Evolutionary conservation across 1,140 invertebrate species (phyloP).

Genomic region (Prorops nasuta): DNA sequence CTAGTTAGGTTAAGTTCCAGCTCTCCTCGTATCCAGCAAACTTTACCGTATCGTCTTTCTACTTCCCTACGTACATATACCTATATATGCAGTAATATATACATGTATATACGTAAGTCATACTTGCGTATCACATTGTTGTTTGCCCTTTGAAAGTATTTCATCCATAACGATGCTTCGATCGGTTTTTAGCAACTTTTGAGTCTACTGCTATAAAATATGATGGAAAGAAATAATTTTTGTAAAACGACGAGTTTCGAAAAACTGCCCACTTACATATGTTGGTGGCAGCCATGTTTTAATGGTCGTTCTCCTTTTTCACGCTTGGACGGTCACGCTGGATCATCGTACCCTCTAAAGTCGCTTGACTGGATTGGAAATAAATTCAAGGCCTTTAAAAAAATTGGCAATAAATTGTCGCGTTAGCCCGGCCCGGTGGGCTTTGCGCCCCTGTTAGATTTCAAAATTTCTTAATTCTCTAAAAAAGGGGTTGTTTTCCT

Average conservation of each 20-base stretch:
- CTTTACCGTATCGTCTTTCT: slow-evolving; percentile 31
- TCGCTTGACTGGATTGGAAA: slow-evolving; percentile 36
- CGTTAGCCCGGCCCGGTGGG: slow-evolving; percentile 42
- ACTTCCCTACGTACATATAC: too few species aligned
- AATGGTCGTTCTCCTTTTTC: too few species aligned
- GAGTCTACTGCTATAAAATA: too few species aligned
- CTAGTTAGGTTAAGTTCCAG: slow-evolving; percentile 47
- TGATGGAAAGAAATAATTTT: too few species aligned
- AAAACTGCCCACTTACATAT: too few species aligned
- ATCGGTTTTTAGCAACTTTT: too few species aligned
- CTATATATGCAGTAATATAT: too few species aligned
- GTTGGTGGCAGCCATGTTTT: too few species aligned
- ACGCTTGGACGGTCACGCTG: slow-evolving; percentile 3
- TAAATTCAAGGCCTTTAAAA: slow-evolving; percentile 51
- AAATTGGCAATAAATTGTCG: slow-evolving; percentile 54
- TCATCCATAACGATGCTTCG: too few species aligned
- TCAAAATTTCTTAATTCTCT: slow-evolving; percentile 52
- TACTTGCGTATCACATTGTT: slow-evolving; percentile 30
- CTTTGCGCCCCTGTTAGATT: slow-evolving; percentile 38
- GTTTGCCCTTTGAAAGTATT: slow-evolving; percentile 27
- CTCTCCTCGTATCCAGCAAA: slow-evolving; percentile 33
- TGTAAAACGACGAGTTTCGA: too few species aligned
- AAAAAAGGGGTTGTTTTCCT: slow-evolving; percentile 26
- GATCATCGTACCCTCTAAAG: slow-evolving; percentile 2
- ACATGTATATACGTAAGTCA: too few species aligned